A percentile compares a stretch with the other conserved stretches of the same genome.
Conservation (phyloP, 2,113 vertebrate species). For the Gymnobelideus leadbeateri region DNA sequence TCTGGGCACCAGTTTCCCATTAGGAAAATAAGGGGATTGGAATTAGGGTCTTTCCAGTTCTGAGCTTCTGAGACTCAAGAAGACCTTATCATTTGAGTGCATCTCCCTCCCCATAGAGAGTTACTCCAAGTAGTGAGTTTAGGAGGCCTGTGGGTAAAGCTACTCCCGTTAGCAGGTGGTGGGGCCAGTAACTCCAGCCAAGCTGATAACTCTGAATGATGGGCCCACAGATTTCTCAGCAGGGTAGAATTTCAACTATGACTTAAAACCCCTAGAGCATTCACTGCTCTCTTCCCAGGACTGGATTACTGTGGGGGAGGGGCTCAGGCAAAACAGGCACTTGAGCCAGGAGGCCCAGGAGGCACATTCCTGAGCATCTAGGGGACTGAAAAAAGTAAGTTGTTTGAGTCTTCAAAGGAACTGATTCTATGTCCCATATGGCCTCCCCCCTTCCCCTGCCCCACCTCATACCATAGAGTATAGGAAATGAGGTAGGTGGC, state of each 20-base stretch:
- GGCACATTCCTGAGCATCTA: rapidly evolving
- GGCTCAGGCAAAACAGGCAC: background rate
- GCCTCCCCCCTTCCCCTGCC: background rate
- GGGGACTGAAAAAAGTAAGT: background rate
- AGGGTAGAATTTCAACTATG: background rate
- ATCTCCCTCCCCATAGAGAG: background rate
- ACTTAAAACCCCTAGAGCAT: background rate
- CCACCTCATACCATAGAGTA: background rate
- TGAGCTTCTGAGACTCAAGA: background rate
- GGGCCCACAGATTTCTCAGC: background rate
- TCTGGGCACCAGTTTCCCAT: background rate
- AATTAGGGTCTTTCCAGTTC: background rate
- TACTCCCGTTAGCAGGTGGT: background rate
- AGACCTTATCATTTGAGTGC: background rate
- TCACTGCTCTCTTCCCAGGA: background rate
- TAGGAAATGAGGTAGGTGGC: background rate
- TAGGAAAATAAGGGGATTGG: background rate
- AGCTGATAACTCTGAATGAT: background rate
- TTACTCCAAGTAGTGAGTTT: background rate
- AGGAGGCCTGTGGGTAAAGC: background rate
- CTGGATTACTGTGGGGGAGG: background rate
- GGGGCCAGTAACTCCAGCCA: background rate
- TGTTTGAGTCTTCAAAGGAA: background rate
- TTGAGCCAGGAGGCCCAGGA: background rate
- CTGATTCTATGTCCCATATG: background rate